Base-by-base conservation (phyloP, 2,888 invertebrate species). In the Clitarchus hookeri region DNA sequence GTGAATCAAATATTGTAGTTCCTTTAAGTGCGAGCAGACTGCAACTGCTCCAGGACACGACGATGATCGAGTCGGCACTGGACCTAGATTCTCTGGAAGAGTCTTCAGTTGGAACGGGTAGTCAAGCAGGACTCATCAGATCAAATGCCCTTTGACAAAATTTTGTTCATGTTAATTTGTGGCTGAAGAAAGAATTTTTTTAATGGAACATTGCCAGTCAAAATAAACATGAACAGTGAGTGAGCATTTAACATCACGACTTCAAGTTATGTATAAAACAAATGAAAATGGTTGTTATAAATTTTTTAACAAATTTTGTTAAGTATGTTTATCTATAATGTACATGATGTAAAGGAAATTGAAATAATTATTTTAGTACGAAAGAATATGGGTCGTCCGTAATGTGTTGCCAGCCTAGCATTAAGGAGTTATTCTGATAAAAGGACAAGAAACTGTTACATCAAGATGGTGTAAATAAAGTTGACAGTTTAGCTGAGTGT, bases 31-130 rank as follows among this genome's bases (percentile, higher is more conserved):
- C 96, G 87, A 96, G 95, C 91, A 94, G 96, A 88, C 93, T 97
- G 91, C 94, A 95, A 89, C 93, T 96, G 90, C 93, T 97, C 90
- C 96, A 96, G 91, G 96, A 97, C 92, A 97, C 97, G 87, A 97
- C 97, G 85, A 97, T 97, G 97, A 97, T 97, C 90, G 97, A 97
- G 92, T 97, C 97, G 86, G 97, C 97, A 86, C 93, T 97, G 89
- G 97, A 97, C 93, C 94, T 97, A 90, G 97, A 97, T 92, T 97
- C 97, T 89, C 93, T 97, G 89, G 97, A 97, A 90, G 95, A 95
- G 88, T 94, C 95, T 65, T 89, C 90, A 6, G 93, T 95, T 89
- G 95, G 95, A 87, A 94, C 94, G 88, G 94, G 93, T 89, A 95
- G 95, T 89, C 95, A 95, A 90, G 93, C 94, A 44, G 95, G 95